Evolutionary conservation across 2,888 invertebrate genomes (phyloP), one percentile per base, ranked within the genome.

Genomic region (Drosophila putrida): DNA sequence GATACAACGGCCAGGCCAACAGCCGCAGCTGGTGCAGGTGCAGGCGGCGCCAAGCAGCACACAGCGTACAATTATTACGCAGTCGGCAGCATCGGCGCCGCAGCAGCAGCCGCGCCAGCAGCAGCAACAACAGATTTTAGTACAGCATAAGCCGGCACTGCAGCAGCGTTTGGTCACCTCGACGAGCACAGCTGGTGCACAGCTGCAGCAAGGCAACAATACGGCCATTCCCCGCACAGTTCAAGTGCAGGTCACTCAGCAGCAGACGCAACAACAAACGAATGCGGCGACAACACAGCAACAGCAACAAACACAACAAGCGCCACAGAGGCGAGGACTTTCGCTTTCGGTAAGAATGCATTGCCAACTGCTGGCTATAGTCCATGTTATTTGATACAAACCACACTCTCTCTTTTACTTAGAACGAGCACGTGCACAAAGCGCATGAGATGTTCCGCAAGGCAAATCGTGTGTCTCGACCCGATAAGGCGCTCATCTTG

Each of bases 401-500:
- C 25, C 2, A 20, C 20, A 3, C 2, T 20, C 20, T 20, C 4
- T 36, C 20, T 9, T 1, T 38, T 11, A 33, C 6, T 27, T n/a
- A 98, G 98, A 95, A 96, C 90, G 98, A 98, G 92, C 98, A 98
- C 95, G 98, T 98, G 95, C 93, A 97, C 91, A 98, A 98, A 92
- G 99, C 98, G 0, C 98, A 98, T 92, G 98, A 99, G 91, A 98
- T 99, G 97, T 99, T 99, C 94, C 94, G 96, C 60, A 97, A 96
- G 72, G 98, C 99, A 39, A 99, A 99, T 92, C 96, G 97, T 90
- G 98, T 99, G 57, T 98, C 98, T 4, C 93, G 98, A 78, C 98
- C 98, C 0, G 99, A 99, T 92, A 99, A 99, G 91, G 98, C 98
- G 59, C 96, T 99, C 55, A 99, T 99, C 91, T 94, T 99, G 35